Evolutionary conservation across 2,113 vertebrate genomes (phyloP).

Genomic region (Microcebus jonahi): DNA sequence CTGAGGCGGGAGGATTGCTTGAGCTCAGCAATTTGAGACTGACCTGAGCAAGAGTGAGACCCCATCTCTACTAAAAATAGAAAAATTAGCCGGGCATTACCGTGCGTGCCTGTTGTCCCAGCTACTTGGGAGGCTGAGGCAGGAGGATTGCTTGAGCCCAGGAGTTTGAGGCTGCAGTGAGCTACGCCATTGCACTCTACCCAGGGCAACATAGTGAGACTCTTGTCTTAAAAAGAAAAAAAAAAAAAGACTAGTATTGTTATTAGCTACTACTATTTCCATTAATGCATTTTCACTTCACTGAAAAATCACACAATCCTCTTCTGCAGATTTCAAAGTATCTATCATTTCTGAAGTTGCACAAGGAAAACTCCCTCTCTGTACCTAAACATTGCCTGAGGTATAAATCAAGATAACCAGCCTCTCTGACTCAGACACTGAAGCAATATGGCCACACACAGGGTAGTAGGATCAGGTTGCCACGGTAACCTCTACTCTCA

Average conservation of each 20-base stretch:
- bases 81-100: too few relatives aligned
- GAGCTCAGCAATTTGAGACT: too few relatives aligned
- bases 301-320: not conserved
- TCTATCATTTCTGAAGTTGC: not conserved
- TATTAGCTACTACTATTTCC: not conserved
- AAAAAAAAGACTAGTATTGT: not conserved
- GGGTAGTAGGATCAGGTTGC: slow-evolving; percentile 53
- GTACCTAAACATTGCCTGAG: not conserved
- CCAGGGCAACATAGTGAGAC: too few relatives aligned
- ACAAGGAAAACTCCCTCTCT: not conserved
- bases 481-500: slow-evolving; percentile 38
- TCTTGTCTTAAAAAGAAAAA: too few relatives aligned
- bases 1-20: too few relatives aligned
- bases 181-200: too few relatives aligned
- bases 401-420: not conserved
- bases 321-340: not conserved
- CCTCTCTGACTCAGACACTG: not conserved
- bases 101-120: too few relatives aligned
- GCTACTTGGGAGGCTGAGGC: too few relatives aligned
- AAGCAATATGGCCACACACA: not conserved
- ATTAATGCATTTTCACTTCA: not conserved
- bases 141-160: too few relatives aligned
- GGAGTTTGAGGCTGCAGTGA: too few relatives aligned
- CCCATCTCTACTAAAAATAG: too few relatives aligned
- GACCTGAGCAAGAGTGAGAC: too few relatives aligned